Percentiles rank a stretch among this genome's conserved stretches.
Evolutionary conservation across 2,113 vertebrate species (phyloP).

Genomic region (Enhydra lutris): DNA sequence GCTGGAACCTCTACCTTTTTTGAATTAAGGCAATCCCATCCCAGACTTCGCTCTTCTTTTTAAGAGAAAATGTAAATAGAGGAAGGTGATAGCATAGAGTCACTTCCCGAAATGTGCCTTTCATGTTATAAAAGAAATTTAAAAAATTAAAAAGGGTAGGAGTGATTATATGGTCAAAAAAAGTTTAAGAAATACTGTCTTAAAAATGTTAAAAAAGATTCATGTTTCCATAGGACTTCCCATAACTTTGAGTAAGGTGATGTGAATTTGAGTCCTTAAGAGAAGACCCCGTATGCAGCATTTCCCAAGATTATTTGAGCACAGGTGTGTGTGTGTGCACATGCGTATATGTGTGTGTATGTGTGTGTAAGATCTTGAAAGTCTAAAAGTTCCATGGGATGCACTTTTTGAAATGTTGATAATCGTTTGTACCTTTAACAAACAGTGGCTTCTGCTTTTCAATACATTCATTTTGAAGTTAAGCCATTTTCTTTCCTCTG

Average conservation of each 20-base stretch:
- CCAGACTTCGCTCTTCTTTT: not conserved
- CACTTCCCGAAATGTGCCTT: not conserved
- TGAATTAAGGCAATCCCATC: not conserved
- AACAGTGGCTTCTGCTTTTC: slow-evolving; percentile 1
- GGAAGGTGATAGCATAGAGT: not conserved
- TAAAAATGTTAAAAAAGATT: not conserved
- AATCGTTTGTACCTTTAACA: slow-evolving; percentile 24
- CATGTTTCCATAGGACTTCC: not conserved
- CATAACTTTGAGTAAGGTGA: not conserved
- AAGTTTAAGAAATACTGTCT: not conserved
- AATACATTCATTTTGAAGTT: slow-evolving; percentile 47
- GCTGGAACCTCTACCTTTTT: not conserved
- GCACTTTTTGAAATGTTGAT: slow-evolving; percentile 41
- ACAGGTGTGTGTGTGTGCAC: not conserved
- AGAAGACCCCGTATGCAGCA: not conserved
- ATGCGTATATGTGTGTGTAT: not conserved
- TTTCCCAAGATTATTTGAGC: not conserved
- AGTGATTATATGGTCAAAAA: not conserved
- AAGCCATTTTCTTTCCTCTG: slow-evolving; percentile 34
- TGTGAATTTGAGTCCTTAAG: not conserved
- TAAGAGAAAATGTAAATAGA: not conserved
- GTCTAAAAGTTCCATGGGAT: not conserved
- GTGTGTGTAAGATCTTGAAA: not conserved
- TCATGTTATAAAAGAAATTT: not conserved
- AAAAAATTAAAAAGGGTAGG: not conserved